Percentiles rank a stretch among this genome's conserved stretches.
These are phyloP conservation scores for Rhinatrema bivittatum DNA, from an alignment of 2,797 vertebrate species.

Conservation along the genomic window DNA sequence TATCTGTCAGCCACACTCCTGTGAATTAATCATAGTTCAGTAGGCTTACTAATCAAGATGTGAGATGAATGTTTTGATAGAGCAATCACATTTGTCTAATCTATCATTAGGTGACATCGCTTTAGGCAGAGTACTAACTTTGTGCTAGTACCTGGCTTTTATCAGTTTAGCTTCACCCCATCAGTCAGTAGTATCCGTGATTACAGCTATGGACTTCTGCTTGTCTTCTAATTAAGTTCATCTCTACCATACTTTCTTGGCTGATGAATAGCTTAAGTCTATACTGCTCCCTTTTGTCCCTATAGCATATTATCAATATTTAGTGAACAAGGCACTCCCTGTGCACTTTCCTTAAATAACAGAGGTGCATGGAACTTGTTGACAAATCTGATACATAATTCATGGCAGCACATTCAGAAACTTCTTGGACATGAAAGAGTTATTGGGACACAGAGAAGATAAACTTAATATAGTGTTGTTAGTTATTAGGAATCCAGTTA, in stretches of 20 bases:
- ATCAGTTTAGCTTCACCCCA: constrained; percentile 27
- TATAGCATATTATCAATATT: not conserved
- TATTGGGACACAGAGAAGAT: constrained; percentile 56
- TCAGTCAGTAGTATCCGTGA: constrained; percentile 14
- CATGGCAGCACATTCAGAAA: constrained; percentile 54
- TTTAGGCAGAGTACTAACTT: constrained; percentile 62
- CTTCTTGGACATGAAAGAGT: constrained; percentile 53
- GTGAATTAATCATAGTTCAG: constrained; percentile 87
- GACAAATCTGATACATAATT: constrained; percentile 65
- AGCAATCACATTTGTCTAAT: constrained; percentile 83
- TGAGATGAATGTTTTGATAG: constrained; percentile 87
- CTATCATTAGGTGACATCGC: constrained; percentile 77
- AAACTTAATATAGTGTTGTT: constrained; percentile 59
- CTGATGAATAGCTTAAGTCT: constrained; percentile 5
- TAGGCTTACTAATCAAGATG: constrained; percentile 88
- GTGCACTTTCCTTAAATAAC: constrained; percentile 25
- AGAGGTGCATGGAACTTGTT: constrained; percentile 43
- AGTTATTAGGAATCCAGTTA: constrained; percentile 64
- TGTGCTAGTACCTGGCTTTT: constrained; percentile 55
- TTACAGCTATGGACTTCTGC: constrained; percentile 1
- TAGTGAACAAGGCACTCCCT: constrained; percentile 13
- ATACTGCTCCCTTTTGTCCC: constrained; percentile 3
- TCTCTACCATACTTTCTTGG: not conserved
- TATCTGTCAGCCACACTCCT: constrained; percentile 77
- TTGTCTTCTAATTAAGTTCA: constrained; percentile 7